Conservation (phyloP, 92 coral and sea anemone genomes). For the Parazoanthus darwini region DNA sequence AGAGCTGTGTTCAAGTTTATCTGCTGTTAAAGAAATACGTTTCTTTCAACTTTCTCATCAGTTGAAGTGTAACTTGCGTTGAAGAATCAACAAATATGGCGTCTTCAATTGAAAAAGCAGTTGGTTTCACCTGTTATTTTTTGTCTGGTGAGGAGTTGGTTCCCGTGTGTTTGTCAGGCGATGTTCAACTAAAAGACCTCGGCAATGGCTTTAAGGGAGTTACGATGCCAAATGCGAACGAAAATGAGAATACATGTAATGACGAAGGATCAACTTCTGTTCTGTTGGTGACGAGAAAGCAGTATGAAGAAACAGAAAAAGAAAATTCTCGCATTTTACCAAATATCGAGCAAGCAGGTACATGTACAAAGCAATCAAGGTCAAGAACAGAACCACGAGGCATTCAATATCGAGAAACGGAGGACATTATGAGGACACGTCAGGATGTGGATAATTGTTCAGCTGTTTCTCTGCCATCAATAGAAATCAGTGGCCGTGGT, state of each 20-base stretch:
- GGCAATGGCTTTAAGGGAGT: not conserved
- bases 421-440: too few species aligned
- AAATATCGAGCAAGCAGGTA: not conserved
- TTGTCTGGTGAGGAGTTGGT: constrained; percentile 26
- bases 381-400: not conserved
- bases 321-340: not conserved
- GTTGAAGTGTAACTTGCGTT: not conserved
- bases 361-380: not conserved
- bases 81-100: constrained; percentile 12
- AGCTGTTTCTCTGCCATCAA: not conserved
- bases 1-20: not conserved
- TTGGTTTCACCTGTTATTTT: constrained; percentile 37
- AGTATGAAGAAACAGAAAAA: not conserved
- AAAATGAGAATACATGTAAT: not conserved
- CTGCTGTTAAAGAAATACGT: too few species aligned
- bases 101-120: constrained; percentile 1
- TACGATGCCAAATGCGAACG: not conserved
- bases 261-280: not conserved
- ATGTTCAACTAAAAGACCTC: constrained; percentile 34
- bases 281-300: not conserved
- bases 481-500: not conserved
- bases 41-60: too few species aligned
- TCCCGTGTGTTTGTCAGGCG: constrained; percentile 36
- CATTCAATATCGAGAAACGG: not conserved
- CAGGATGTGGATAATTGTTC: not conserved